Base-by-base conservation (phyloP, 2,888 invertebrate species). In the Pediacus dermestoides region DNA sequence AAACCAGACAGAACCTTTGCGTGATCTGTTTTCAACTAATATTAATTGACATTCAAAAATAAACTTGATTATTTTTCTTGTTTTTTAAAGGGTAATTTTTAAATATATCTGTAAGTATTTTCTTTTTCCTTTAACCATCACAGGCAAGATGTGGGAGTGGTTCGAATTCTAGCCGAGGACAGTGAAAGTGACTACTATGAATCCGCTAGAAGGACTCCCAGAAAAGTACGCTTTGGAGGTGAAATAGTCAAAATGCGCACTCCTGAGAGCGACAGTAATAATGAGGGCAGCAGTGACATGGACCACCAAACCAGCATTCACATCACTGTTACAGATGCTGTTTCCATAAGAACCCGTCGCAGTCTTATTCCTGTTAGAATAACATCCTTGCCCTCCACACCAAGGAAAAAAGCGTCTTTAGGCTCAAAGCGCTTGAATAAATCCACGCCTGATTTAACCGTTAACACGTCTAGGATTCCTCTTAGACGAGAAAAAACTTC, bases 151-250 rank as follows among this genome's bases (percentile, higher is more conserved):
- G 40, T 74, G 72, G 58, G 76, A 33, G 72, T 80, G 55, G 66
- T 82, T 16, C 77, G 77, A 55, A 75, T 81, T 34, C 72, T 82
- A 34, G 78, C 78, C 22, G 76, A 70, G 22, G 66, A 76, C 41
- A 78, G 74, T 16, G 73, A 77, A 1, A 78, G 78, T 36, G 80
- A 80, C 45, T 73, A 70, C 6, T 64, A 68, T 35, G 63, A 61
- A 33, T 25, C 46, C 15, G 46, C 59, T 16, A 73, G 80, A 12
- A 73, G 77, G 49, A 78, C 80, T 1, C 77, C 81, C 0, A 78
- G 87, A 61, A 77, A 86, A 57, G 89, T 89, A 4, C 80, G 86
- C 31, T 89, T 89, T 53, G 89, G 89, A 2, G 89, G 89, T n/a
- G 89, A 89, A 69, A 77, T 86, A 46, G 82, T 89, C 2, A 89